These are phyloP conservation scores for Sarcophaga peregrina DNA, from an alignment of 1,140 invertebrate species.

Conservation along the genomic window DNA sequence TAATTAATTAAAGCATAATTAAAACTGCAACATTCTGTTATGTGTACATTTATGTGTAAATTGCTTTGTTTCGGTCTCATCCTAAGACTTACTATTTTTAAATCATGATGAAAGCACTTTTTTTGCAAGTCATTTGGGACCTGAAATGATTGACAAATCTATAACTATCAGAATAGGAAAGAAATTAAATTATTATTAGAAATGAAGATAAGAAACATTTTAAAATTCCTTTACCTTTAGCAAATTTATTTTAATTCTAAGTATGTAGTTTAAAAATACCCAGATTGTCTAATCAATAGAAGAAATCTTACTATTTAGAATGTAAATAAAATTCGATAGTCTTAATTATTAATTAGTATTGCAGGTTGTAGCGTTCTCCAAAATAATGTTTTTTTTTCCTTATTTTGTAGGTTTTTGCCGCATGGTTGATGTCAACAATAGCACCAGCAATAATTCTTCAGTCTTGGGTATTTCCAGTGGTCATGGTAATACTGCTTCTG, in stretches of 20 bases:
- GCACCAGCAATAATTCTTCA: constrained; percentile 66
- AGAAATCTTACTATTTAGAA: not conserved
- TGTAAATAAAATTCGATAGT: too few relatives aligned
- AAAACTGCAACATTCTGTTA: too few relatives aligned
- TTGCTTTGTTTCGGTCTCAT: too few relatives aligned
- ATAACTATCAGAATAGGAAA: not conserved
- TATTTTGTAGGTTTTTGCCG: constrained; percentile 80
- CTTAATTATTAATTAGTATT: too few relatives aligned
- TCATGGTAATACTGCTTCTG: constrained; percentile 42
- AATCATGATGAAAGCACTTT: too few relatives aligned
- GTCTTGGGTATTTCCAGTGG: constrained; percentile 53
- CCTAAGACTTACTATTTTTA: too few relatives aligned
- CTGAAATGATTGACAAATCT: not conserved
- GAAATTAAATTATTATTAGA: too few relatives aligned
- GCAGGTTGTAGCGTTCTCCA: too few relatives aligned
- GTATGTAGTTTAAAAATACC: not conserved
- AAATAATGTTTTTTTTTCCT: constrained; percentile 52
- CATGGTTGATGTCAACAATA: constrained; percentile 82
- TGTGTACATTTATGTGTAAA: too few relatives aligned
- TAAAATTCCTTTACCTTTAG: not conserved
- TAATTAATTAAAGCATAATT: too few relatives aligned
- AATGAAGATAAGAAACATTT: not conserved
- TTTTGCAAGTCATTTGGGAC: not conserved
- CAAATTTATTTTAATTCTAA: not conserved
- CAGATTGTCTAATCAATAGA: too few relatives aligned